phyloP scores from a whole-genome alignment of 2,113 vertebrate genomes.

The Empidonax traillii region DNA sequence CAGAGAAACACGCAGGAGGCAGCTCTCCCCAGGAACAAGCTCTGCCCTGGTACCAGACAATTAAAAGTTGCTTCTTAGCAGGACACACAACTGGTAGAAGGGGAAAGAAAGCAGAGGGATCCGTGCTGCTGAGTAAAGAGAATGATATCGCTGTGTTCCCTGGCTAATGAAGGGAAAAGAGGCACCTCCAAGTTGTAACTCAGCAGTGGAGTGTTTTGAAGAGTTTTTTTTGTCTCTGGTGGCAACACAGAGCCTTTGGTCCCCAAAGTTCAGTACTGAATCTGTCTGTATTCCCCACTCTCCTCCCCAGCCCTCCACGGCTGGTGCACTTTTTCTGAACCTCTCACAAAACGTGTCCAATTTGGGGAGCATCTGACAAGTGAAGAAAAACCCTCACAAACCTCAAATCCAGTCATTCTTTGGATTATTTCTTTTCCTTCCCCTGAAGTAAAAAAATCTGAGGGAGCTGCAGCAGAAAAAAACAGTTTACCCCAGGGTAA shows the following conservation, averaged over 20 bases:
- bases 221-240: neutral
- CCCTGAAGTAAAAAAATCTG: neutral
- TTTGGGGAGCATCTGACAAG: neutral
- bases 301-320: neutral
- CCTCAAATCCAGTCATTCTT: neutral
- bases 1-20: neutral
- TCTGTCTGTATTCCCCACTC: neutral
- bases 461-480: neutral
- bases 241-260: neutral
- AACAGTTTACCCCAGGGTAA: neutral
- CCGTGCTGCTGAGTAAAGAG: neutral
- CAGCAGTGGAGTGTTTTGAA: neutral
- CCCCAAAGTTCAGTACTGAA: neutral
- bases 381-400: neutral
- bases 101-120: neutral
- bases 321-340: neutral
- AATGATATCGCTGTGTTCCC: neutral
- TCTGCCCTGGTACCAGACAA: neutral
- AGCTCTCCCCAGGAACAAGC: neutral
- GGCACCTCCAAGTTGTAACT: neutral
- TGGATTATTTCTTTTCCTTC: neutral
- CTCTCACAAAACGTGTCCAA: neutral
- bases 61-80: slow-evolving; percentile 13
- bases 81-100: neutral
- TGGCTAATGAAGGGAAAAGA: neutral